phyloP scores from a whole-genome alignment of 2,888 invertebrate genomes.

The Hedya salicella region DNA sequence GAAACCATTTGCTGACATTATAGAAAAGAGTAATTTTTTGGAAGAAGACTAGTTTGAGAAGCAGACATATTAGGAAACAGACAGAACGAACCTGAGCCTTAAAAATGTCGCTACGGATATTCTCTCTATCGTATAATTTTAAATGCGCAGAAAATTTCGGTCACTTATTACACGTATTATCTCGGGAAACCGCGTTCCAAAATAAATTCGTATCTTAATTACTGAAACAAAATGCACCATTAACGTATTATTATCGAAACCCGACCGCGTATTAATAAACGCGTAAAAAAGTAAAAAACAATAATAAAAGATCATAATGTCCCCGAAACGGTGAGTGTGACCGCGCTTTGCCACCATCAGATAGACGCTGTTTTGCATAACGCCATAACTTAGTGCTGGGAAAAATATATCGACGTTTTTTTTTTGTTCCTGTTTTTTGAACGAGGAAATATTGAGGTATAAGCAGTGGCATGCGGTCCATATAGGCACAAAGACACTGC shows the following conservation, averaged over 20 bases:
- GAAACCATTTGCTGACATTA: too few relatives aligned
- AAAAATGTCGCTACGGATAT: too few relatives aligned
- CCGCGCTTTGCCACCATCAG: slow-evolving; percentile 65
- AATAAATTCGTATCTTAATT: slow-evolving; percentile 8
- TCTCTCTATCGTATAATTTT: too few relatives aligned
- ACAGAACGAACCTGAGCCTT: too few relatives aligned
- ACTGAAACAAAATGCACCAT: slow-evolving; percentile 27
- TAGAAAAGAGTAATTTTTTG: too few relatives aligned
- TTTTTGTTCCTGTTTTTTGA: slow-evolving; percentile 8
- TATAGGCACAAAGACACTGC: too few relatives aligned
- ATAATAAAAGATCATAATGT: slow-evolving; percentile 49
- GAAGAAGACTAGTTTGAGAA: too few relatives aligned
- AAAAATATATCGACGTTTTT: slow-evolving; percentile 33
- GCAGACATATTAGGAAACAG: too few relatives aligned
- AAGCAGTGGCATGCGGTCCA: not conserved
- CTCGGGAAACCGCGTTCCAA: not conserved
- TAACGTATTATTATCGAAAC: slow-evolving; percentile 18
- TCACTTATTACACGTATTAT: not conserved
- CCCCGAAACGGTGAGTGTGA: slow-evolving; percentile 63
- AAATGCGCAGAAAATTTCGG: not conserved
- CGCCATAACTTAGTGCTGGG: slow-evolving; percentile 59
- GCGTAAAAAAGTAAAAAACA: slow-evolving; percentile 41
- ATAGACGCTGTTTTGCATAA: slow-evolving; percentile 73
- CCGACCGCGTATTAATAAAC: slow-evolving; percentile 29
- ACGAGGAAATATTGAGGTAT: not conserved